phyloP scores from a whole-genome alignment of 2,797 vertebrate species.

The Tapirus indicus region DNA sequence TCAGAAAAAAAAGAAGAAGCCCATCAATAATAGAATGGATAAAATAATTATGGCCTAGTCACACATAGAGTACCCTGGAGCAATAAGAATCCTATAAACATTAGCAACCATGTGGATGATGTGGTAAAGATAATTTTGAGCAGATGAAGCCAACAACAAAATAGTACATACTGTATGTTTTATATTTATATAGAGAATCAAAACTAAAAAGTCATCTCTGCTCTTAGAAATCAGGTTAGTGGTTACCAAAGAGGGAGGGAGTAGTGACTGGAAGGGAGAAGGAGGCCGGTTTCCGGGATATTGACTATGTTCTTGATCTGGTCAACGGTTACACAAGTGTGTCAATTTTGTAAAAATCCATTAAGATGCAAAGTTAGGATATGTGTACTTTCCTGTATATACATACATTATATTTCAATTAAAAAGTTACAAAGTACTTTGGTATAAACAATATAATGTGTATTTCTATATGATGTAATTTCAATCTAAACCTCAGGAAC shows the following conservation, averaged over 20 bases:
- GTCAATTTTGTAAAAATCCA: background rate
- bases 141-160: background rate
- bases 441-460: background rate
- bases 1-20: background rate
- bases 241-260: background rate
- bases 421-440: background rate
- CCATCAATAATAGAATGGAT: background rate
- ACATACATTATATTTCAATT: background rate
- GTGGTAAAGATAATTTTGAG: background rate
- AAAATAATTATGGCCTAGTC: background rate
- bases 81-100: background rate
- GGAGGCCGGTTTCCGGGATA: background rate
- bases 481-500: background rate
- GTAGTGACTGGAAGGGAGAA: background rate
- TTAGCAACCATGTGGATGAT: background rate
- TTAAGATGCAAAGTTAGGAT: background rate
- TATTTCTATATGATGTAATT: background rate
- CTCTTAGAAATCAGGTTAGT: background rate
- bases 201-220: background rate
- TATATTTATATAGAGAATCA: background rate
- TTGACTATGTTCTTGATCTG: background rate
- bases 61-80: background rate
- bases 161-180: background rate
- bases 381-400: background rate
- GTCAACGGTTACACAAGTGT: background rate